These are phyloP conservation scores for Gadus chalcogrammus DNA, from an alignment of 2,113 vertebrate species.

Conservation along the genomic window DNA sequence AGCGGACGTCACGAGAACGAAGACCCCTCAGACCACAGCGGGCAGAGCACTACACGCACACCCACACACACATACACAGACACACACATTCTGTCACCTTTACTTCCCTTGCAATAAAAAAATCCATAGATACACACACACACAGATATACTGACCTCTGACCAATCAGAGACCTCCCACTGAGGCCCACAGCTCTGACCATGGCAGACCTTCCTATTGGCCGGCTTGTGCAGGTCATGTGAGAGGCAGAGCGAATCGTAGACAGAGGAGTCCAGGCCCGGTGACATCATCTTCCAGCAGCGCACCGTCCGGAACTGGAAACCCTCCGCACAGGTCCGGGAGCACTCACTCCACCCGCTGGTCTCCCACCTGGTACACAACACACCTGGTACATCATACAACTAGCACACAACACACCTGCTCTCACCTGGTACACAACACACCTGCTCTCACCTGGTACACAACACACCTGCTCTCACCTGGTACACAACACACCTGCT, in stretches of 20 bases:
- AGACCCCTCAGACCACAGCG: constrained; percentile 72
- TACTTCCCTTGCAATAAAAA: no score
- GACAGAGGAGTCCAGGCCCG: constrained; percentile 85
- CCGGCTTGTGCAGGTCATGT: constrained; percentile 80
- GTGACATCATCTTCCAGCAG: constrained; percentile 90
- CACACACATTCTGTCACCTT: no score
- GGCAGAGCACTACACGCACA: constrained; percentile 74
- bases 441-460: no score
- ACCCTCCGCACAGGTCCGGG: constrained; percentile 82
- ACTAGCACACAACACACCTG: no score
- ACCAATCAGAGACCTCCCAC: constrained; percentile 85
- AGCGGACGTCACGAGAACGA: constrained; percentile 80
- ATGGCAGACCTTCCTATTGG: constrained; percentile 81
- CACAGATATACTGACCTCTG: constrained; percentile 71
- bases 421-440: no score
- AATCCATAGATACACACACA: no score
- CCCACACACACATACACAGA: no score
- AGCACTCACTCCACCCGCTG: constrained; percentile 87
- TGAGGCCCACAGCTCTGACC: constrained; percentile 86
- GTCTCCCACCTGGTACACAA: constrained; percentile 81
- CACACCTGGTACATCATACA: no score
- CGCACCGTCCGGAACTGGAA: constrained; percentile 83
- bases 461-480: no score
- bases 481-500: no score
- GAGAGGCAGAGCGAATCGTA: constrained; percentile 82